Percentiles rank a stretch among this genome's conserved stretches.
Conservation (phyloP, 1,140 invertebrate species). For the Brevipalpus yothersi region DNA sequence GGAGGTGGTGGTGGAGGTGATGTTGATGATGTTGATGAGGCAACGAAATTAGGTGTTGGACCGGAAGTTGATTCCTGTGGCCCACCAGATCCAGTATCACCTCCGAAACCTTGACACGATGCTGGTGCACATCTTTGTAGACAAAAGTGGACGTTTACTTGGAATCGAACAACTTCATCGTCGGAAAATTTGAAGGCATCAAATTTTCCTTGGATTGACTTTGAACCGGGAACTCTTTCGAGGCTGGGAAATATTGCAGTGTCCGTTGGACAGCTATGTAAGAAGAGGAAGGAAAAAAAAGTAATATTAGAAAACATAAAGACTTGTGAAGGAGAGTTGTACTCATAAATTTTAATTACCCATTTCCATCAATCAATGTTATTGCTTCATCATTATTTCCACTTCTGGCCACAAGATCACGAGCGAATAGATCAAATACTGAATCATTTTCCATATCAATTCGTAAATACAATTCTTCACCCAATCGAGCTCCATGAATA, state of each 20-base stretch:
- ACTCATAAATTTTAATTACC: constrained; percentile 3
- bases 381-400: constrained; percentile 24
- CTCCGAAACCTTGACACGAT: constrained; percentile 13
- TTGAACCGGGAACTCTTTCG: constrained; percentile 18
- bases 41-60: neutral
- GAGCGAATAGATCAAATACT: constrained; percentile 27
- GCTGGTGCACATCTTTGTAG: constrained; percentile 30
- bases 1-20: neutral
- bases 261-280: constrained; percentile 26
- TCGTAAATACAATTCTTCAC: constrained; percentile 18
- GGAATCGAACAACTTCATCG: constrained; percentile 37
- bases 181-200: constrained; percentile 40
- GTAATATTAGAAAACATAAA: constrained; percentile 14
- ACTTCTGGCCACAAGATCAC: constrained; percentile 28
- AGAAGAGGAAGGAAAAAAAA: neutral
- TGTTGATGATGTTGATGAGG: neutral
- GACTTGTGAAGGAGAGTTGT: neutral
- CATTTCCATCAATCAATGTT: constrained; percentile 22
- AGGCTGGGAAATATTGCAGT: constrained; percentile 26
- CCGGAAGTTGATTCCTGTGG: neutral
- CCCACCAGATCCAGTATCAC: neutral
- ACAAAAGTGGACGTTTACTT: constrained; percentile 39
- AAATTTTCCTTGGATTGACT: constrained; percentile 11
- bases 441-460: constrained; percentile 21
- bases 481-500: constrained; percentile 18